A percentile compares a stretch with the other conserved stretches of the same genome.
Conservation (phyloP, 2,888 invertebrate species). For the Zhuqinia jingwanae region DNA sequence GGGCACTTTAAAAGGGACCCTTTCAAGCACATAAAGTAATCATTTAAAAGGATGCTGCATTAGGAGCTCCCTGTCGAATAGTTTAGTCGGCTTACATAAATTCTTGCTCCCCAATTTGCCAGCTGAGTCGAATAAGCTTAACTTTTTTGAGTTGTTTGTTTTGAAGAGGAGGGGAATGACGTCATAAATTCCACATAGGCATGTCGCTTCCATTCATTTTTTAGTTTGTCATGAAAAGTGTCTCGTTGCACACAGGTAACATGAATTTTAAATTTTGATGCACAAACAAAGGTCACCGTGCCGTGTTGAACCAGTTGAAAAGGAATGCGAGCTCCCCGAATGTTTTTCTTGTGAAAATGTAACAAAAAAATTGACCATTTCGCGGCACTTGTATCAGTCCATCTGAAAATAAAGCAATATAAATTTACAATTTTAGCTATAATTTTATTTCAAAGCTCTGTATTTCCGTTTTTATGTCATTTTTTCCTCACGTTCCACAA, state of each 20-base stretch:
- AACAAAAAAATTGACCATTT: neutral
- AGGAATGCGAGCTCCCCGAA: constrained; percentile 16
- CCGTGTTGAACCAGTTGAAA: constrained; percentile 23
- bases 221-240: neutral
- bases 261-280: no score
- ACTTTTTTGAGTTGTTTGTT: neutral
- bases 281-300: neutral
- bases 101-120: constrained; percentile 23
- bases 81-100: constrained; percentile 17
- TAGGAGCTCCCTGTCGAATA: constrained; percentile 4
- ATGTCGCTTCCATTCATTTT: constrained; percentile 19
- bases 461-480: neutral
- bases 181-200: constrained; percentile 34
- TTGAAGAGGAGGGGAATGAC: no score
- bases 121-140: constrained; percentile 27
- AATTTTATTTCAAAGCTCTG: neutral
- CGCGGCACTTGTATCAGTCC: neutral
- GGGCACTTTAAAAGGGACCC: constrained; percentile 8
- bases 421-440: no score
- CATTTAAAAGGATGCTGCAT: constrained; percentile 11
- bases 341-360: neutral
- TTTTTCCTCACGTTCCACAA: constrained; percentile 4
- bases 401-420: neutral
- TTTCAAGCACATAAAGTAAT: no score
- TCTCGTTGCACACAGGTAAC: no score